Evolutionary conservation across 2,888 invertebrate genomes (phyloP), one percentile per base, ranked within the genome.

Genomic region (Steinernema scapterisci): DNA sequence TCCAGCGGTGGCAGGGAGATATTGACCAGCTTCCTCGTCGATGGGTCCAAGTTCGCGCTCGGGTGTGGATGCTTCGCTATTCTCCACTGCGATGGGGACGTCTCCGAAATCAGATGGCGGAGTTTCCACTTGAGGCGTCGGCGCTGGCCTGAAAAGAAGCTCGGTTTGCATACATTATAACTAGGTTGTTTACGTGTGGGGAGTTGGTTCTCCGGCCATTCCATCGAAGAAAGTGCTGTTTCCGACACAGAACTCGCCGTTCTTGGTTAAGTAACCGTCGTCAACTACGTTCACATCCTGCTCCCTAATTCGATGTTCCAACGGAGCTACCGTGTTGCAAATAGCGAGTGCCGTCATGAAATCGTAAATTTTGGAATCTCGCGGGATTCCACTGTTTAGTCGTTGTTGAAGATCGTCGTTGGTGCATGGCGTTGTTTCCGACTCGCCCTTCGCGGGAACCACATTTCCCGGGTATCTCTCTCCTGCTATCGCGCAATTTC

Each of bases 261-360:
- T 83, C n/a, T 81, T 80, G 25, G 85, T 83, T 21, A 79, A 79
- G n/a, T 76, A 80, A 13, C 85, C 85, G 13, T 78, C 70, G 77
- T 84, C 76, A 3, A 83, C 76, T 23, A 70, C 70, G 44, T 79
- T 92, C 81, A 90, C 90, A 88, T 92, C 92, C 7, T 95, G 95
- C 88, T 93, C 93, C 71, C 92, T 91, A 80, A 95, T 93, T 3
- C 38, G 38, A 9, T 38, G 38, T 38, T 9, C 38, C 38, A 38
- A 9, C 72, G 97, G 96, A 73, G 97, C 93, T 7, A 97, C 97
- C 5, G 83, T 85, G 89, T 97, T 97, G 89, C 97, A 97, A 77
- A 96, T 91, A 19, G 97, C 93, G 88, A 97, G 90, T 27, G 95
- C 92, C 77, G 96, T 88, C 79, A 97, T 92, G 89, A 97, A 97